Evolutionary conservation across 2,888 invertebrate genomes (phyloP), one percentile per base, ranked within the genome.

Genomic region (Chrysopilus asiliformis): DNA sequence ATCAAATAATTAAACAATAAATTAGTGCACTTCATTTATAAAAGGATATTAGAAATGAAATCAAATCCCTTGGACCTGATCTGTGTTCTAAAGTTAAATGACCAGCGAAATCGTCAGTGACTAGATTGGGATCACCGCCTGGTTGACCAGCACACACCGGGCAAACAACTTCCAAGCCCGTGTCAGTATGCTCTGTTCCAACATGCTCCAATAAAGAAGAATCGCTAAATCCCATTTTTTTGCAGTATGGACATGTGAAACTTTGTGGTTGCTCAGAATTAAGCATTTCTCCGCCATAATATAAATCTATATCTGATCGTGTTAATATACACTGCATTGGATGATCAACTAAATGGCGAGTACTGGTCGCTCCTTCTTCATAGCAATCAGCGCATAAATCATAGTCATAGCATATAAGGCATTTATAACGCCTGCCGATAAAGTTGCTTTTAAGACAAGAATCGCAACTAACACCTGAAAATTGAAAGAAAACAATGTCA

Each of bases 301-400:
- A 93, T 48, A 93, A 68, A 68, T 94, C 94, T 73, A 87, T 93
- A 70, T 97, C 97, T 64, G 86, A 78, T 67, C 91, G 76, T 50
- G 95, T 94, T 58, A 97, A 76, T 56, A 97, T 94, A 66, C 95
- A 95, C 71, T 98, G 97, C 87, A 98, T 91, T 41, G 97, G 91
- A 70, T 98, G 97, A 66, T 93, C 91, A 53, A 84, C 81, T 50
- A 86, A 82, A 66, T 98, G 97, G 54, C 90, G 77, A 49, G 87
- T 85, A 52, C 85, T 86, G 45, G 83, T 85, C 47, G 85, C 85
- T 55, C 87, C 87, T 53, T 80, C 79, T 64, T 95, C 93, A 66
- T 87, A 94, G 66, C 95, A 97, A 55, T 81, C 77, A 55, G 91
- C 86, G 70, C 97, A 98, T 56, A 98, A 74, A 72, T 98, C 97